Evolutionary conservation across 2,113 vertebrate genomes (phyloP).

Genomic region (Piprites chloris): DNA sequence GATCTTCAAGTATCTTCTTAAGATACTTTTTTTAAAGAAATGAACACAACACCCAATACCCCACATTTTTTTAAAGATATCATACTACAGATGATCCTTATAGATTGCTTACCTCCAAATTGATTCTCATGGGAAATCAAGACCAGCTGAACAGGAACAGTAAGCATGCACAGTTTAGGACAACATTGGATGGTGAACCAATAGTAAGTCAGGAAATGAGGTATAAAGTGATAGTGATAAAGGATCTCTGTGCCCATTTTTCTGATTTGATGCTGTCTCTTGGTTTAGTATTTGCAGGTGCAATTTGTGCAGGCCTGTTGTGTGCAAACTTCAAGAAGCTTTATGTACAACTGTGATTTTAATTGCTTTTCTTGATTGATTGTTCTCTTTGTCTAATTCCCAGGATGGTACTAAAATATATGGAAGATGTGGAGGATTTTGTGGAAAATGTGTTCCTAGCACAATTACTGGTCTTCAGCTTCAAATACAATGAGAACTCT

Average conservation of each 20-base stretch:
- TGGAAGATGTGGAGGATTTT: constrained; percentile 94
- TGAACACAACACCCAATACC: background rate
- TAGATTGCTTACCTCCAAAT: background rate
- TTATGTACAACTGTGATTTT: background rate
- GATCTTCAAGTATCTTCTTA: background rate
- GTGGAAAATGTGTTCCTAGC: constrained; percentile 93
- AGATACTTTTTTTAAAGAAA: background rate
- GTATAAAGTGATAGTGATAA: rapidly evolving
- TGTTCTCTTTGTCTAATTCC: constrained; percentile 16
- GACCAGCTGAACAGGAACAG: background rate
- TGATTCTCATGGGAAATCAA: background rate
- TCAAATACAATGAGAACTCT: constrained; percentile 76
- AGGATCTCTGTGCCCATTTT: background rate
- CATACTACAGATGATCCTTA: background rate
- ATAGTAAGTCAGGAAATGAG: background rate
- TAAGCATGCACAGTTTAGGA: background rate
- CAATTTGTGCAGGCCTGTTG: background rate
- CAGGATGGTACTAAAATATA: constrained; percentile 94
- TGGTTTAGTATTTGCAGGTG: background rate
- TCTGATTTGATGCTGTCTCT: background rate
- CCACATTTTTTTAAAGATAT: background rate
- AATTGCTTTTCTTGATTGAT: background rate
- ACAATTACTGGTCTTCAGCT: constrained; percentile 82
- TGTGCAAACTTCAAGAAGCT: background rate
- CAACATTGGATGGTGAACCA: background rate